Percentiles rank a stretch among this genome's conserved stretches.
Evolutionary conservation across 2,113 vertebrate species (phyloP).

Genomic region (Pheucticus melanocephalus): DNA sequence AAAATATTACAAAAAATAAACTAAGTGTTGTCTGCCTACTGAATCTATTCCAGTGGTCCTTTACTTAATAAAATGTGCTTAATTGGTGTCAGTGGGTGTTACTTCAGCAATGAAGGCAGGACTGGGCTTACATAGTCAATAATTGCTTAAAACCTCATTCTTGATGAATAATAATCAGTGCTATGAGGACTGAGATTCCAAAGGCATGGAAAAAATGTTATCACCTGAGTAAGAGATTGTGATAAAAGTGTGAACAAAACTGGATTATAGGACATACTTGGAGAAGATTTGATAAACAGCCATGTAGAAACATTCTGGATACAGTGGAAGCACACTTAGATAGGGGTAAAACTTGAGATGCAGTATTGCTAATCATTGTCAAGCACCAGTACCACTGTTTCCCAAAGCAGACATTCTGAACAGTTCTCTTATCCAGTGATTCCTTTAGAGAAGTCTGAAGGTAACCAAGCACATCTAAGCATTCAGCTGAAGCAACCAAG

Average conservation of each 20-base stretch:
- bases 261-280: not conserved
- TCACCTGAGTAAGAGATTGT: not conserved
- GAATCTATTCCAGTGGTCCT: not conserved
- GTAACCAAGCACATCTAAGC: not conserved
- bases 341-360: not conserved
- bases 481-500: not conserved
- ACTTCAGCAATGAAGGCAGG: not conserved
- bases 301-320: not conserved
- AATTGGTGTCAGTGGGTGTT: not conserved
- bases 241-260: not conserved
- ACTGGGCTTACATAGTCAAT: not conserved
- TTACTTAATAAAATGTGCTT: not conserved
- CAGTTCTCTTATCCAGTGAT: not conserved
- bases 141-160: not conserved
- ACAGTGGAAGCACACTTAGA: not conserved
- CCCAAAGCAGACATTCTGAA: not conserved
- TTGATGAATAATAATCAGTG: not conserved
- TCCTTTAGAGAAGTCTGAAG: not conserved
- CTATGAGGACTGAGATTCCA: not conserved
- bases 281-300: not conserved
- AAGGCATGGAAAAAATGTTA: not conserved
- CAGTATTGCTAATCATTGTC: not conserved
- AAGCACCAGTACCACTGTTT: not conserved
- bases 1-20: slow-evolving; percentile 2
- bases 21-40: not conserved